Evolutionary conservation across 2,888 invertebrate species (phyloP).

Genomic region (Macrosiphum euphorbiae): DNA sequence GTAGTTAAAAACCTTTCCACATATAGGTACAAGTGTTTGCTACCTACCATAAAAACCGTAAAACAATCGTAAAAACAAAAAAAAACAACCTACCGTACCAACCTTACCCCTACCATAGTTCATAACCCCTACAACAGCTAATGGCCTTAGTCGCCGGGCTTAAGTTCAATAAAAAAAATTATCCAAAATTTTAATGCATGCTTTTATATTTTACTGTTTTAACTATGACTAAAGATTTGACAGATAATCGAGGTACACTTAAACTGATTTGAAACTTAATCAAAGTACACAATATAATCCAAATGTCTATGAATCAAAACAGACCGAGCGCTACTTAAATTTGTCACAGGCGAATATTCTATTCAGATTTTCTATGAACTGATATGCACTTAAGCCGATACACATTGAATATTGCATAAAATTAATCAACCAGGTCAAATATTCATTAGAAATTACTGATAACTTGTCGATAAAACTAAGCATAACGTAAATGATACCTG

Average conservation of each 20-base stretch:
- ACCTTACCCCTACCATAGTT: no score
- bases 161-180: no score
- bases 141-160: no score
- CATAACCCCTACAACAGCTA: no score
- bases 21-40: no score
- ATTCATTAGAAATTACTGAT: no score
- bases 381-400: not conserved
- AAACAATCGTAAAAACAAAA: no score
- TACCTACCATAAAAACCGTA: no score
- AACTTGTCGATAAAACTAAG: no score
- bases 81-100: no score
- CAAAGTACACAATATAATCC: not conserved
- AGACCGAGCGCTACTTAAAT: not conserved
- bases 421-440: not conserved
- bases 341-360: not conserved
- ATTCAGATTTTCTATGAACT: not conserved
- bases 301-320: not conserved
- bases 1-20: no score
- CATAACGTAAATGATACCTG: not conserved
- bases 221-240: not conserved
- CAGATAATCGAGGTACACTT: no score
- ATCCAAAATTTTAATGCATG: not conserved
- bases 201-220: not conserved
- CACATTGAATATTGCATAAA: not conserved
- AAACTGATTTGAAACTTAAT: not conserved